Evolutionary conservation across 2,888 invertebrate species (phyloP).

Genomic region (Aricia artaxerxes): DNA sequence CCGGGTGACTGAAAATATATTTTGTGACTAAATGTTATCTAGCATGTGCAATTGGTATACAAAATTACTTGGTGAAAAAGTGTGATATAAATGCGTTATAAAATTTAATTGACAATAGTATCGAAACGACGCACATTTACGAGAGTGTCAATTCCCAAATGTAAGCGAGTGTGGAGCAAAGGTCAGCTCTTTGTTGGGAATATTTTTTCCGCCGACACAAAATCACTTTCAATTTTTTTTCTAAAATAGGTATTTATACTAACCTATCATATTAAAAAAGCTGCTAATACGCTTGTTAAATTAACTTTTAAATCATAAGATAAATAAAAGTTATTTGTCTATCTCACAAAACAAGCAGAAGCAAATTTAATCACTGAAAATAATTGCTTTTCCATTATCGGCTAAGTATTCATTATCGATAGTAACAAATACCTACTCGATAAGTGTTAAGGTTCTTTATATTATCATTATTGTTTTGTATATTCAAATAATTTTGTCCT

Average conservation of each 20-base stretch:
- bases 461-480: background rate
- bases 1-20: background rate
- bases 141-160: conserved; percentile 50
- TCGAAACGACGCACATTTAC: conserved; percentile 45
- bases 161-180: conserved; percentile 58
- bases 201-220: conserved; percentile 58
- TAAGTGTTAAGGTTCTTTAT: too few relatives aligned
- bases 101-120: conserved; percentile 14
- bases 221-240: conserved; percentile 30
- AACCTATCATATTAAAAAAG: background rate
- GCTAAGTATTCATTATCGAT: too few relatives aligned
- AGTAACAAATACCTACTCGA: too few relatives aligned
- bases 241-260: background rate
- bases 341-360: background rate
- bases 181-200: conserved; percentile 61
- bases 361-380: background rate
- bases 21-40: background rate
- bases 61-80: background rate
- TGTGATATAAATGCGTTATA: background rate
- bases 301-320: background rate
- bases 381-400: background rate
- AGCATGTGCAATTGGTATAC: background rate
- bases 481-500: background rate
- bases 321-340: background rate
- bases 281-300: too few relatives aligned